Evolutionary conservation across 2,888 invertebrate genomes (phyloP).

Genomic region (Monoplex corrugatus): DNA sequence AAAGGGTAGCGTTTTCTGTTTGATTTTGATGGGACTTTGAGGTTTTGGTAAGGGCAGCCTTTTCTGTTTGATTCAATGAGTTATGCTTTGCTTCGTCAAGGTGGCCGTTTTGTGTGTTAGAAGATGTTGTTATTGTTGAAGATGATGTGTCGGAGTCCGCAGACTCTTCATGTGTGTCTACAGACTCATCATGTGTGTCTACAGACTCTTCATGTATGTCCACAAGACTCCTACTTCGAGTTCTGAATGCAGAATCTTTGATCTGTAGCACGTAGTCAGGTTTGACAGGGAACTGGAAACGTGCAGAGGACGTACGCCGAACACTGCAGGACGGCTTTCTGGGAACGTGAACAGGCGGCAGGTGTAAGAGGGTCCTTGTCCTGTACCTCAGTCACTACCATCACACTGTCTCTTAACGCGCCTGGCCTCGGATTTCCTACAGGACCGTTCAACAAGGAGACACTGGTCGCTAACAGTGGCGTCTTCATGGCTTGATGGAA

Average conservation of each 20-base stretch:
- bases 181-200: too few species aligned
- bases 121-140: not conserved
- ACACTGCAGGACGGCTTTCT: not conserved
- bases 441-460: not conserved
- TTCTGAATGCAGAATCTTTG: not conserved
- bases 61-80: too few species aligned
- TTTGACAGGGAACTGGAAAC: not conserved
- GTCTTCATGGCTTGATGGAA: not conserved
- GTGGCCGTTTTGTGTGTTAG: not conserved
- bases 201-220: constrained; percentile 8
- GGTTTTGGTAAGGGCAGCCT: too few species aligned
- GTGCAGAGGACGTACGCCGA: not conserved
- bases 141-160: not conserved
- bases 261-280: not conserved
- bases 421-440: not conserved
- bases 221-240: not conserved
- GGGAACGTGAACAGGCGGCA: not conserved
- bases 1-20: too few species aligned
- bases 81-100: too few species aligned
- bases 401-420: not conserved
- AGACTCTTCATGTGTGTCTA: constrained; percentile 2
- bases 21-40: too few species aligned
- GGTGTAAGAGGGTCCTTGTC: not conserved
- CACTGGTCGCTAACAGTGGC: not conserved
- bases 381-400: not conserved